These are phyloP conservation scores for Heliangelus exortis DNA, from an alignment of 2,797 vertebrate species.

Conservation along the genomic window DNA sequence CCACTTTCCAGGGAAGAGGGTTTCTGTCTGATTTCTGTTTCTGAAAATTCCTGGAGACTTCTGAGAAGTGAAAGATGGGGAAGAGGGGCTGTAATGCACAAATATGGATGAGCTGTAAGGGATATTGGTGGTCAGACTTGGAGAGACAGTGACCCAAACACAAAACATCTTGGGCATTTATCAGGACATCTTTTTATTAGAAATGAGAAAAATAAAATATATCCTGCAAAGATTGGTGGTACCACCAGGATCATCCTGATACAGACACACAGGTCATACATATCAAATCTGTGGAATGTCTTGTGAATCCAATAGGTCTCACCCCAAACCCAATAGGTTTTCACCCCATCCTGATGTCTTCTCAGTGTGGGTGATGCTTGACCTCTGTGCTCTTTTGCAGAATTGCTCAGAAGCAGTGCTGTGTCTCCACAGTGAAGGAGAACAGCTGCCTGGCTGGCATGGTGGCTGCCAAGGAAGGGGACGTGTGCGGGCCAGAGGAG, in stretches of 20 bases:
- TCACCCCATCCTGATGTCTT: background rate
- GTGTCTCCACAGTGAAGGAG: slow-evolving; percentile 84
- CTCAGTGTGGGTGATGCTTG: background rate
- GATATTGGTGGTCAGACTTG: background rate
- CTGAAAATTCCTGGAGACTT: background rate
- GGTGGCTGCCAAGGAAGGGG: slow-evolving; percentile 84
- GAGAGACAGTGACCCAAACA: background rate
- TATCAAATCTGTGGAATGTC: background rate
- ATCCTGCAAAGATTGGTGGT: background rate
- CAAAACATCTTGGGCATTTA: background rate
- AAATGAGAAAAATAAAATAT: background rate
- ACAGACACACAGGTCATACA: background rate
- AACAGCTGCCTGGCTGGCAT: slow-evolving; percentile 87
- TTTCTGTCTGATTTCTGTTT: background rate
- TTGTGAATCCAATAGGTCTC: background rate
- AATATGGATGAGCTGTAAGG: background rate
- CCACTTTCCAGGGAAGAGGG: background rate
- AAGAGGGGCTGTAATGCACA: background rate
- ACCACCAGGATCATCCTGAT: background rate
- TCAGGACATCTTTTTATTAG: background rate
- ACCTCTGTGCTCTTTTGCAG: slow-evolving; percentile 71
- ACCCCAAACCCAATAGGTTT: no score
- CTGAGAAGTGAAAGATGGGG: background rate
- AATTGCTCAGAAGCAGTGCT: slow-evolving; percentile 89
- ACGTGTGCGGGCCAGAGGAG: slow-evolving; percentile 77